Evolutionary conservation across 2,888 invertebrate genomes (phyloP).

Genomic region (Drosophila anomalata): DNA sequence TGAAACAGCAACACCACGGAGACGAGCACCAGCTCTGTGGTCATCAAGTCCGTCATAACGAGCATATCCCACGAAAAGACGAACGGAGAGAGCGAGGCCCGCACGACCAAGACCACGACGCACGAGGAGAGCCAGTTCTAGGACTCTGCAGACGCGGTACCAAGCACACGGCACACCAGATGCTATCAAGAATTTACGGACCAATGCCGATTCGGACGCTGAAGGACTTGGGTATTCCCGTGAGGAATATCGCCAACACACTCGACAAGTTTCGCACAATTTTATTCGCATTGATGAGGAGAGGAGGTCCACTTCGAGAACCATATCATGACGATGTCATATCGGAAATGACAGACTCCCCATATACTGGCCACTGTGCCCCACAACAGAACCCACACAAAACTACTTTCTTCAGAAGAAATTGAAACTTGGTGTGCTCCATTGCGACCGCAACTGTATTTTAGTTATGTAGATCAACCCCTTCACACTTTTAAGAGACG

Average conservation of each 20-base stretch:
- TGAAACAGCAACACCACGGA: constrained; percentile 81
- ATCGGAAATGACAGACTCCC: not conserved
- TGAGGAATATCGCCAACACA: not conserved
- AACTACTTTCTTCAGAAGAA: constrained; percentile 2
- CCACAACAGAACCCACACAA: not conserved
- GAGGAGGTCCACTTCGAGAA: not conserved
- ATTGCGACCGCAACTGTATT: constrained; percentile 7
- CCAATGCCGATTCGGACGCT: not conserved
- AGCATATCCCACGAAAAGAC: constrained; percentile 83
- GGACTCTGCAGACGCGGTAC: constrained; percentile 8
- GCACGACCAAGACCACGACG: constrained; percentile 79
- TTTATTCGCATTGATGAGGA: constrained; percentile 1
- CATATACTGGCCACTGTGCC: not conserved
- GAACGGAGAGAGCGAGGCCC: constrained; percentile 82
- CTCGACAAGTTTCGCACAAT: constrained; percentile 1
- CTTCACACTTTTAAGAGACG: not conserved
- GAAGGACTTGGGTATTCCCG: not conserved
- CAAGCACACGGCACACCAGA: not conserved
- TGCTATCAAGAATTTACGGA: not conserved
- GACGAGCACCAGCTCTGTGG: constrained; percentile 83
- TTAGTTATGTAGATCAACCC: constrained; percentile 1
- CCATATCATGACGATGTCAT: not conserved
- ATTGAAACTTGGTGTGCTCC: not conserved
- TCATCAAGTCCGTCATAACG: constrained; percentile 84
- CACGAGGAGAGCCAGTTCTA: constrained; percentile 84